Base-by-base conservation (phyloP, 2,888 invertebrate genomes). In the Phragmatobia fuliginosa region DNA sequence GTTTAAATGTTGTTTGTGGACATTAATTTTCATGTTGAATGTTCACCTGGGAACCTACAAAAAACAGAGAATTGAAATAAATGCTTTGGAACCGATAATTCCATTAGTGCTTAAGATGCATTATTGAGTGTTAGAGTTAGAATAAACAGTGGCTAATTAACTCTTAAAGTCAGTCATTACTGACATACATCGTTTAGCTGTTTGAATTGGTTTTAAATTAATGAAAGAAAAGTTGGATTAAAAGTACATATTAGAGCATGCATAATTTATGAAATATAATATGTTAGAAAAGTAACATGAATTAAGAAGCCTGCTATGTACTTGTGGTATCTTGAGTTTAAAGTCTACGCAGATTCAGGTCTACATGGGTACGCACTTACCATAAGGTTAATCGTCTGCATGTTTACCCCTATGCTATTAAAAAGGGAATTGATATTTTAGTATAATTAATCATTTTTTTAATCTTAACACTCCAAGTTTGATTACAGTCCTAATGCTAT, bases 1-100 rank as follows among this genome's bases (percentile, higher is more conserved):
- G 36, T 60, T 74, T 74, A 72, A 58, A 82, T 80, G 52, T 66
- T 73, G 70, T 78, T 79, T 79, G 76, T 63, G 62, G 36, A 72
- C 70, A 52, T 63, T 66, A 61, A 66, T 78, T 70, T 65, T 32
- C 36, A 58, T 32, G 36, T 28, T 41, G 67, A 41, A 67, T 52
- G 45, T 18, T 45, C 52, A n/a, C 45, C 16, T 49, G 59, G 59
- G 25, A 49, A 32, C 28, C 18, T 21, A 59, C 7, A 49, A 1
- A 49, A 59, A 28, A 38, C 18, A 52, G 6, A 7, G 52, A 31
- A 21, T 25, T 31, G 33, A 38, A 36, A 11, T 21, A 36, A 58
- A 59, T 38, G 28, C 7, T 25, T 56, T 56, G 14, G 28, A 16
- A 28, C 28, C 56, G 56, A 28, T 3, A 0, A 31, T 41, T 21